Evolutionary conservation across 2,797 vertebrate genomes (phyloP), one percentile per base, ranked within the genome.

Genomic region (Myripristis jacobus): DNA sequence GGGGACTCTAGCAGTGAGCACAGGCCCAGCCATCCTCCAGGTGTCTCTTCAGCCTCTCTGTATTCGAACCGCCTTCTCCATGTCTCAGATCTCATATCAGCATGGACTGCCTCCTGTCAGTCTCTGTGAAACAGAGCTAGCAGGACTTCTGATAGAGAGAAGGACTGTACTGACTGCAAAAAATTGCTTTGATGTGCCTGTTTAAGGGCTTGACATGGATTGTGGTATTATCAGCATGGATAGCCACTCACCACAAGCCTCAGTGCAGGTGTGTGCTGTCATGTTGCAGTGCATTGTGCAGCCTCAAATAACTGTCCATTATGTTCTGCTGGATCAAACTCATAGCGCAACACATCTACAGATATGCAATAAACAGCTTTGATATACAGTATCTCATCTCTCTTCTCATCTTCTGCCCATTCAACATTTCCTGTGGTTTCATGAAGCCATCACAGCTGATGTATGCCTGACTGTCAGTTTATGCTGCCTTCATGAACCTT

Each of bases 41-140:
- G 72, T 67, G 67, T 83, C 34, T 46, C 16, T 36, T 47, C 57
- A 74, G 67, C 79, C 44, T 75, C 54, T 92, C 77, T 76, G 82
- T 87, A 90, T 91, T 87, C 91, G 82, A 79, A 43, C 67, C 73
- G 84, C 70, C 76, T 77, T 83, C 75, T 76, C 62, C 67, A 66
- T 19, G 5, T 86, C 81, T 79, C 58, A 82, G 77, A 92, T 90
- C 82, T 84, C 87, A 84, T 91, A 91, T 90, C 79, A 75, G 77
- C 58, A 4, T 48, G 34, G 81, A 91, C 85, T 86, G 89, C 78
- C 70, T 90, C 71, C 88, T 91, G 90, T 92, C 92, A 91, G 82
- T 91, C 85, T 84, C 58, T 62, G 55, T 73, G 75, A 91, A 87
- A 89, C 86, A 79, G 70, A 71, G 67, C 84, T 80, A 52, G 84